A percentile compares a stretch with the other conserved stretches of the same genome.
Evolutionary conservation across 2,797 vertebrate genomes (phyloP).

Genomic region (Anableps anableps): DNA sequence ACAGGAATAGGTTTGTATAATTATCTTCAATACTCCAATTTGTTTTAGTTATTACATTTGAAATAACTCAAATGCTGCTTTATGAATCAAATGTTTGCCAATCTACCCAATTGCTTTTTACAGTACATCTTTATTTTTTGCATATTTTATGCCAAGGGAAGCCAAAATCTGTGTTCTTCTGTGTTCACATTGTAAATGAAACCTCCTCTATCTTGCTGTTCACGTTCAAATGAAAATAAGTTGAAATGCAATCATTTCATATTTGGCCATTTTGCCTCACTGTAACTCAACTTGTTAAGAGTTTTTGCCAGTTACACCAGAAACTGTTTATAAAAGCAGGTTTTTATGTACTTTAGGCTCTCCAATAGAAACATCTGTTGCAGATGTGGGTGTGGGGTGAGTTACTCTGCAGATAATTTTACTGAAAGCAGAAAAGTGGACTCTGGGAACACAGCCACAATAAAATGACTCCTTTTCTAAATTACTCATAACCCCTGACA

Average conservation of each 20-base stretch:
- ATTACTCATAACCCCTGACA: constrained; percentile 52
- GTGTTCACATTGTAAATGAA: background rate
- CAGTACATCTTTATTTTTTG: background rate
- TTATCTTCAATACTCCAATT: background rate
- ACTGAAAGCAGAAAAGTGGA: constrained; percentile 42
- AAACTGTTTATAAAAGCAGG: constrained; percentile 2
- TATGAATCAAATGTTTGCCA: background rate
- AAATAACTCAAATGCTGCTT: background rate
- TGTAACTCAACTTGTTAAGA: background rate
- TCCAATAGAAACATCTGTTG: background rate
- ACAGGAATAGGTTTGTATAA: background rate
- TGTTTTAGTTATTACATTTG: background rate
- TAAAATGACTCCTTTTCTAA: constrained; percentile 48
- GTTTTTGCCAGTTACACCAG: background rate
- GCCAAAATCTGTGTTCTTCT: too few species aligned
- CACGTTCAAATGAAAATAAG: background rate
- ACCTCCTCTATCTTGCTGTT: too few species aligned
- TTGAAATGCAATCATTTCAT: constrained; percentile 2
- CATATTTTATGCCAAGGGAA: too few species aligned
- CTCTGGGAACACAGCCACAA: constrained; percentile 53
- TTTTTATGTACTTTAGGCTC: background rate
- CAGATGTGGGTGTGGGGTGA: constrained; percentile 14
- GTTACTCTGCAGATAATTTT: constrained; percentile 31
- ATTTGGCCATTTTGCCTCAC: background rate
- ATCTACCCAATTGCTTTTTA: background rate